Percentiles rank a stretch among this genome's conserved stretches.
Conservation (phyloP, 2,113 vertebrate species). For the Pelvicachromis taeniatus region DNA sequence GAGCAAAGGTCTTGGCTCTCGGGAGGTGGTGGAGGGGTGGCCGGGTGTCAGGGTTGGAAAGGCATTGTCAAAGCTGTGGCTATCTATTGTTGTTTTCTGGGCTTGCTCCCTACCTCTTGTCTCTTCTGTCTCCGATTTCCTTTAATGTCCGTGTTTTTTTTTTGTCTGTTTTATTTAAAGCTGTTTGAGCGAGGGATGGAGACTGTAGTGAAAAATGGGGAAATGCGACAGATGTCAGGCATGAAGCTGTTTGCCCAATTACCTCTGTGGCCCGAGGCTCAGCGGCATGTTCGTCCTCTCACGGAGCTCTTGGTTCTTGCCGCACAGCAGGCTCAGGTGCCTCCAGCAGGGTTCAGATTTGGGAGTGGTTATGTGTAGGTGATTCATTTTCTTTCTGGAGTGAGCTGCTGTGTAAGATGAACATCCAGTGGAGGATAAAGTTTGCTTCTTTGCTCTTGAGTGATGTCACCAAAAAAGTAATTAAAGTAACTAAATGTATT, state of each 20-base stretch:
- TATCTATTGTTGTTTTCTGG: conserved; percentile 50
- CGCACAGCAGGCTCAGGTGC: background rate
- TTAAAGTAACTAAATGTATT: background rate
- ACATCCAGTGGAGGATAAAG: background rate
- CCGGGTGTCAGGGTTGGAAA: conserved; percentile 33
- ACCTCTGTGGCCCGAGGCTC: background rate
- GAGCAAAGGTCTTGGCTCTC: conserved; percentile 59
- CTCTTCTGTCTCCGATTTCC: background rate
- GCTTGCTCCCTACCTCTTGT: conserved; percentile 27
- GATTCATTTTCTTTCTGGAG: background rate
- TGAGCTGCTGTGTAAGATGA: background rate
- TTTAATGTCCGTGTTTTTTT: background rate
- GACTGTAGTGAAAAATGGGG: background rate
- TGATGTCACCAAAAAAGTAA: background rate
- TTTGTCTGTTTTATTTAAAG: background rate
- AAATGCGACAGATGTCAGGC: conserved; percentile 16
- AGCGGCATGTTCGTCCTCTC: background rate
- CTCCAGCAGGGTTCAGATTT: background rate
- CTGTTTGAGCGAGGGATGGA: background rate
- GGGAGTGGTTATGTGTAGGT: background rate
- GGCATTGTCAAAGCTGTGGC: conserved; percentile 65
- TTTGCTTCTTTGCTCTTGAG: background rate
- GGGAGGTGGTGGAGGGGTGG: background rate
- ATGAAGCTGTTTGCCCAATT: background rate
- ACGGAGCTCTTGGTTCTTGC: background rate